Conservation (phyloP, 2,888 invertebrate species). For the Incurvaria masculella region DNA sequence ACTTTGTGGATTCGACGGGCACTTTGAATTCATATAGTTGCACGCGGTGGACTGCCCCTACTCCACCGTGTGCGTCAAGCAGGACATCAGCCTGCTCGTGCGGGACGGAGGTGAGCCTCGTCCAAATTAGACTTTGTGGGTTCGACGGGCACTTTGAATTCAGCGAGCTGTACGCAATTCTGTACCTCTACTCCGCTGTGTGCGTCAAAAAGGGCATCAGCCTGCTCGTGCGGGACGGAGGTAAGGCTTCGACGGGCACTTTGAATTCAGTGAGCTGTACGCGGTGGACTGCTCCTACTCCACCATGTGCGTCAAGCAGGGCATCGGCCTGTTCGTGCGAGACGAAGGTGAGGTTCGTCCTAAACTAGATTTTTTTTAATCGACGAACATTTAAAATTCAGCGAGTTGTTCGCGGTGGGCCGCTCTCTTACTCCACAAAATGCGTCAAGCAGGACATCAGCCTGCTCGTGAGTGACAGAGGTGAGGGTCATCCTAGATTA, state of each 20-base stretch:
- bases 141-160: conserved; percentile 76
- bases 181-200: conserved; percentile 80
- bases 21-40: conserved; percentile 68
- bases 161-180: conserved; percentile 64
- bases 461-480: conserved; percentile 64
- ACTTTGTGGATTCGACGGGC: too few species aligned
- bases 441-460: conserved; percentile 74
- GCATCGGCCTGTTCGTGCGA: conserved; percentile 61
- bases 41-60: conserved; percentile 74
- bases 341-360: conserved; percentile 69
- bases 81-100: conserved; percentile 62
- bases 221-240: conserved; percentile 64
- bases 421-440: conserved; percentile 81
- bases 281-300: conserved; percentile 76
- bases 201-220: conserved; percentile 74
- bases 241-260: conserved; percentile 69
- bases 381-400: too few species aligned
- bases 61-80: conserved; percentile 83
- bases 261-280: conserved; percentile 68
- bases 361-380: too few species aligned
- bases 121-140: too few species aligned
- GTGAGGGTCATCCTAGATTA: conserved; percentile 42
- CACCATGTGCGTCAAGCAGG: conserved; percentile 79
- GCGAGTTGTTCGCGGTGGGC: too few species aligned
- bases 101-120: conserved; percentile 62